These are phyloP conservation scores for Trachymyrmex septentrionalis DNA, from an alignment of 1,140 invertebrate genomes.

Conservation along the genomic window DNA sequence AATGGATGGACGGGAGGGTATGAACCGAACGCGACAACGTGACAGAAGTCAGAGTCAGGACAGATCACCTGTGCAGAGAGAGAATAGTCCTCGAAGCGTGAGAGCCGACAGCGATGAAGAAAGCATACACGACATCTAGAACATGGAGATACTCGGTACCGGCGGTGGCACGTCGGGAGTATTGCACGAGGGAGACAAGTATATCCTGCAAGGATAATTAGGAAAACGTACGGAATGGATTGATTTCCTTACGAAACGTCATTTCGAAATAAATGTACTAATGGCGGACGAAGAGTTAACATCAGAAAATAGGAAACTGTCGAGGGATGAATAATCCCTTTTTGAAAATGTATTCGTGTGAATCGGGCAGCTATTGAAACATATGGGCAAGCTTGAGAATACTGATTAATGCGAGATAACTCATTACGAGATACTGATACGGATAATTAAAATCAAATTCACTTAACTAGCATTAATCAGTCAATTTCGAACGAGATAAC, in stretches of 20 bases:
- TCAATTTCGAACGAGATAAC: constrained; percentile 24
- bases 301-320: background rate
- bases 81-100: constrained; percentile 80
- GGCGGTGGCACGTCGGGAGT: background rate
- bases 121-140: constrained; percentile 87
- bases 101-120: constrained; percentile 88
- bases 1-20: constrained; percentile 79
- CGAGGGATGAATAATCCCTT: background rate
- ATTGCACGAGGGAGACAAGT: background rate
- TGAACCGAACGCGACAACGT: constrained; percentile 75
- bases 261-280: background rate
- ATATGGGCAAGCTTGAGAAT: background rate
- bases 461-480: constrained; percentile 15
- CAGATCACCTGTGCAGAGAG: constrained; percentile 64
- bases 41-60: constrained; percentile 82
- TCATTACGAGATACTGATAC: background rate
- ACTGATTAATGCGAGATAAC: constrained; percentile 1
- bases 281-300: background rate
- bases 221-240: background rate
- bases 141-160: background rate
- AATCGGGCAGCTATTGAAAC: constrained; percentile 1
- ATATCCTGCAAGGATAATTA: background rate
- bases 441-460: constrained; percentile 4
- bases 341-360: background rate
- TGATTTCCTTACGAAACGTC: background rate